These are phyloP conservation scores for Plebejus anna DNA, from an alignment of 2,888 invertebrate species.

Conservation along the genomic window DNA sequence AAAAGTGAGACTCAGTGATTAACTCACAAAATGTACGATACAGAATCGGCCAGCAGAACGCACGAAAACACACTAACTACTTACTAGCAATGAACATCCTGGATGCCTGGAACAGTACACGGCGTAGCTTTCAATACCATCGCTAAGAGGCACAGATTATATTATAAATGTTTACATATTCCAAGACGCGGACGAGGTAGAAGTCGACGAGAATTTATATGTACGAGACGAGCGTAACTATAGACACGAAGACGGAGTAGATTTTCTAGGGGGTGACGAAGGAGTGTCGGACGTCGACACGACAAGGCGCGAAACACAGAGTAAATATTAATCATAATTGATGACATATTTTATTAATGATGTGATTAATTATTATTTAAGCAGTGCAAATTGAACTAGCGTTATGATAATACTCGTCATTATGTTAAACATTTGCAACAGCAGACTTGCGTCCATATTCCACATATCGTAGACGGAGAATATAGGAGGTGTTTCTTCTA, in stretches of 20 bases:
- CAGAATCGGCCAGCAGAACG: too few relatives aligned
- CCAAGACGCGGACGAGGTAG: slow-evolving; percentile 32
- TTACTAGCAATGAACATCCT: too few relatives aligned
- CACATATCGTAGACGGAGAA: slow-evolving; percentile 50
- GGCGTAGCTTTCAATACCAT: slow-evolving; percentile 37
- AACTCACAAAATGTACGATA: too few relatives aligned
- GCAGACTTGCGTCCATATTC: slow-evolving; percentile 42
- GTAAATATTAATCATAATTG: too few relatives aligned
- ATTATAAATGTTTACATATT: slow-evolving; percentile 23
- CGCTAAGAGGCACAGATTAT: not conserved
- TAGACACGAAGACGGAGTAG: slow-evolving; percentile 43
- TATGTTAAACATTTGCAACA: slow-evolving; percentile 43
- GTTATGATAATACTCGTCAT: slow-evolving; percentile 43
- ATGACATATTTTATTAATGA: too few relatives aligned
- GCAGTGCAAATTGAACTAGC: slow-evolving; percentile 41
- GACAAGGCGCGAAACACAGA: slow-evolving; percentile 41
- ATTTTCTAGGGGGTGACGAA: slow-evolving; percentile 50
- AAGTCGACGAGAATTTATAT: not conserved
- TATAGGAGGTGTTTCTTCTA: slow-evolving; percentile 53
- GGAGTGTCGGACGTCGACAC: slow-evolving; percentile 45
- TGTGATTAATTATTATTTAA: slow-evolving; percentile 11
- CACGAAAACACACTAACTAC: too few relatives aligned
- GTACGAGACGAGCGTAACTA: not conserved
- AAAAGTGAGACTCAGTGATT: too few relatives aligned
- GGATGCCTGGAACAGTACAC: slow-evolving; percentile 40